Base-by-base conservation (phyloP, 2,888 invertebrate genomes). In the Tenthredo amoena region DNA sequence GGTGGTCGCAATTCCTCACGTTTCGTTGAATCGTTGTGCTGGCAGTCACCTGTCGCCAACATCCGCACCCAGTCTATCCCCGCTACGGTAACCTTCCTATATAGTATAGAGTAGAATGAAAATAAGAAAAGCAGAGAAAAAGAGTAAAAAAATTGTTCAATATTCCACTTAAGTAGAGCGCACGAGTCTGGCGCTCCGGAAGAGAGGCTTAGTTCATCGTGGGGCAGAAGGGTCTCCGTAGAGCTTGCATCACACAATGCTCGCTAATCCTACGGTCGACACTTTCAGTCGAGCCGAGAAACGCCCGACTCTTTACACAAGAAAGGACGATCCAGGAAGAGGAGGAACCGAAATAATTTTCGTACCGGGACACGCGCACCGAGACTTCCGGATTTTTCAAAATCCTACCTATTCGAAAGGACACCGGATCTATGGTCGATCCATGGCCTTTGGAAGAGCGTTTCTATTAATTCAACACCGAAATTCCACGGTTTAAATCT, bases 21-120 rank as follows among this genome's bases (percentile, higher is more conserved):
- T 81, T 81, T 81, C 81, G 81, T 79, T 40, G 79, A 79, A 18
- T 79, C 79, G 79, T 79, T 58, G 79, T 62, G 37, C 50, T 79
- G 58, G 79, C 79, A 79, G 79, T 79, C 79, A 79, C 79, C 79
- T 79, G 79, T 79, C 79, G 79, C 79, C 79, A 79, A 79, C 79
- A 79, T 79, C 79, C 58, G 79, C n/a, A 79, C 40, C 79, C 37
- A 62, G 79, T 58, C 21, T 34, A 40, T n/a, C 21, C 10, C 55
- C 37, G 18, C 77, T 18, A 4, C 55, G 50, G 31, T 12, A n/a
- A 40, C 50, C 26, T 50, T 55, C 31, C 76, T 34, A 18, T 34
- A 55, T 12, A 43, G 26, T 74, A 74, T 43, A 5, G 34, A 55
- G 43, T 68, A n/a, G 71, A 43, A 71, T 26, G 31, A 50, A 83